Percentiles rank a stretch among this genome's conserved stretches.
phyloP scores from a whole-genome alignment of 2,113 vertebrate species.

The Cariama cristata region DNA sequence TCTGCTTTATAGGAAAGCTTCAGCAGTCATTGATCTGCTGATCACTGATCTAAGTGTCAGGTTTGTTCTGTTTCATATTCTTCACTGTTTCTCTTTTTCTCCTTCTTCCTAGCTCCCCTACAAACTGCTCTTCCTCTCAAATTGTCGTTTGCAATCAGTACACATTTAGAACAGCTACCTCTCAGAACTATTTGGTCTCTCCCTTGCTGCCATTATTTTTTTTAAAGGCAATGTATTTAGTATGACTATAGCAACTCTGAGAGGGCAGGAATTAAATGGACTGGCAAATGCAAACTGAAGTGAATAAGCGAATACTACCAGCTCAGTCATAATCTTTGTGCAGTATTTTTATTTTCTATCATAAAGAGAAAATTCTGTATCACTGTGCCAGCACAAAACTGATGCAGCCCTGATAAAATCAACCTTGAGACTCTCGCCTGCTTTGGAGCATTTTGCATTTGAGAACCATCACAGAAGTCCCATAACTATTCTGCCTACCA shows the following conservation, averaged over 20 bases:
- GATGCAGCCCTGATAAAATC: not conserved
- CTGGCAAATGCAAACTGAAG: not conserved
- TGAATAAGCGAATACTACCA: not conserved
- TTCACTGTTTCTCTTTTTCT: not conserved
- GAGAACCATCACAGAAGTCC: not conserved
- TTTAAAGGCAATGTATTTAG: not conserved
- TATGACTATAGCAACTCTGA: not conserved
- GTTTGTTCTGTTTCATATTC: slow-evolving; percentile 11
- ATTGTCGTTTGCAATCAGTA: not conserved
- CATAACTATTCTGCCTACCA: not conserved
- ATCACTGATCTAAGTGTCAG: not conserved
- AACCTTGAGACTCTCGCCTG: not conserved
- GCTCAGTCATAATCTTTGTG: not conserved
- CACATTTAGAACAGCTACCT: not conserved
- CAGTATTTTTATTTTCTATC: not conserved
- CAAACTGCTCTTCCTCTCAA: not conserved
- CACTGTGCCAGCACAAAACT: not conserved
- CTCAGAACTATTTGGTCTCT: not conserved
- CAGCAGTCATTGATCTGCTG: not conserved
- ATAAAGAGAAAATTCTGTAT: not conserved
- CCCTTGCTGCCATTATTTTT: not conserved
- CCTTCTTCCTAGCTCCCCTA: not conserved
- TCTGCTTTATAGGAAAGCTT: slow-evolving; percentile 51
- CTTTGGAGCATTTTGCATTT: not conserved
- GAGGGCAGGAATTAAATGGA: not conserved